These are phyloP conservation scores for Coecobrya sp. DNA, from an alignment of 2,888 invertebrate genomes.

Conservation along the genomic window DNA sequence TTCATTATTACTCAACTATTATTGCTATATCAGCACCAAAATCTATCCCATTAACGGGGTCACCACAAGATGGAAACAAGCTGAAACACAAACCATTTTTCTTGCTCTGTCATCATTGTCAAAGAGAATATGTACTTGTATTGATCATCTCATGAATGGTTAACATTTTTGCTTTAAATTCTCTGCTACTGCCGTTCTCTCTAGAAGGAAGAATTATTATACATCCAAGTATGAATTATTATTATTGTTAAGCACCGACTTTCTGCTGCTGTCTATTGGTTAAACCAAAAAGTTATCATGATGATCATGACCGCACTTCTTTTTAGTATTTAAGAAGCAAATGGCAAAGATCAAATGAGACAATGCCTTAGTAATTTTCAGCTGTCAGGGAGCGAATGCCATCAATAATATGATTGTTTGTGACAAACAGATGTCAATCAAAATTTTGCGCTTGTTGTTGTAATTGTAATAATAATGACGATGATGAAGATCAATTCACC, in stretches of 20 bases:
- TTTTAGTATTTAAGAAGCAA: not conserved
- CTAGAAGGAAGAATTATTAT: no score
- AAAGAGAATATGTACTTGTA: not conserved
- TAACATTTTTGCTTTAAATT: not conserved
- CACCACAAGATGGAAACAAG: conserved; percentile 26
- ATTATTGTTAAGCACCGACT: no score
- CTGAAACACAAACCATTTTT: not conserved
- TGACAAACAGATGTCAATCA: conserved; percentile 73
- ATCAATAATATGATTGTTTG: conserved; percentile 65
- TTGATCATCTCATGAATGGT: not conserved
- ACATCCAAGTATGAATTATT: no score
- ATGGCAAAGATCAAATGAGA: not conserved
- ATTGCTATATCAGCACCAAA: not conserved
- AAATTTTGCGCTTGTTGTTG: conserved; percentile 8
- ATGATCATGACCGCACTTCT: not conserved
- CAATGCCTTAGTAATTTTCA: not conserved
- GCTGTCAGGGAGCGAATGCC: conserved; percentile 41
- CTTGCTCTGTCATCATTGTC: conserved; percentile 59
- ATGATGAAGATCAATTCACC: not conserved
- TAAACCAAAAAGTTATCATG: not conserved
- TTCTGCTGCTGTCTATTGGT: not conserved
- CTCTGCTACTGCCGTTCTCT: not conserved
- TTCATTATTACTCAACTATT: not conserved
- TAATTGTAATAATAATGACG: not conserved
- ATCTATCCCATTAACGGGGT: conserved; percentile 17